Percentiles rank a stretch among this genome's conserved stretches.
Conservation (phyloP, 2,113 vertebrate species). For the Aix galericulata region DNA sequence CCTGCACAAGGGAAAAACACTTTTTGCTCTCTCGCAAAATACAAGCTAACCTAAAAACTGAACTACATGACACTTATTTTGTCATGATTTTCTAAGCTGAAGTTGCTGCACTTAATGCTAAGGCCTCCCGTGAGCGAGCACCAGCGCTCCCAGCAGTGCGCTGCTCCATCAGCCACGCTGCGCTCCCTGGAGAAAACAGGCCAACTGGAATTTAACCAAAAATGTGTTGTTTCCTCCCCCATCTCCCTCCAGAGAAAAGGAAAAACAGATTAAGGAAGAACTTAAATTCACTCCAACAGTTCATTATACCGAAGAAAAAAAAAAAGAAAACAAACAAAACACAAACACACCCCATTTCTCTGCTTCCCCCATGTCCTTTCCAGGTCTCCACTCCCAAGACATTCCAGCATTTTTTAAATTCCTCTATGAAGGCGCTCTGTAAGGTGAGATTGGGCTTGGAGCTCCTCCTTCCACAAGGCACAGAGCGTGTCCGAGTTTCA, state of each 20-base stretch:
- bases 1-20: neutral
- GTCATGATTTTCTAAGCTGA: neutral
- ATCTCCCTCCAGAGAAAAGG: constrained; percentile 17
- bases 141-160: neutral
- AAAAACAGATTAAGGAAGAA: constrained; percentile 57
- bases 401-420: constrained; percentile 66
- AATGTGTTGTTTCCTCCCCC: constrained; percentile 39
- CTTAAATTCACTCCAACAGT: neutral
- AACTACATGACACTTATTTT: neutral
- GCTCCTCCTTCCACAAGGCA: neutral
- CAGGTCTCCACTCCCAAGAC: constrained; percentile 45
- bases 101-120: neutral
- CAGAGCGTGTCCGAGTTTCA: neutral
- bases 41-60: neutral
- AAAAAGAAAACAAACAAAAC: neutral
- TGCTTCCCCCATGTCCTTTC: constrained; percentile 21
- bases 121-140: neutral
- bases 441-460: constrained; percentile 34
- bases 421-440: constrained; percentile 17
- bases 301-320: neutral
- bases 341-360: constrained; percentile 36
- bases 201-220: constrained; percentile 60
- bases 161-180: neutral
- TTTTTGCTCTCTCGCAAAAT: neutral
- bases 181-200: constrained; percentile 14